phyloP scores from a whole-genome alignment of 2,797 vertebrate species.

The Onychomys leucogaster region DNA sequence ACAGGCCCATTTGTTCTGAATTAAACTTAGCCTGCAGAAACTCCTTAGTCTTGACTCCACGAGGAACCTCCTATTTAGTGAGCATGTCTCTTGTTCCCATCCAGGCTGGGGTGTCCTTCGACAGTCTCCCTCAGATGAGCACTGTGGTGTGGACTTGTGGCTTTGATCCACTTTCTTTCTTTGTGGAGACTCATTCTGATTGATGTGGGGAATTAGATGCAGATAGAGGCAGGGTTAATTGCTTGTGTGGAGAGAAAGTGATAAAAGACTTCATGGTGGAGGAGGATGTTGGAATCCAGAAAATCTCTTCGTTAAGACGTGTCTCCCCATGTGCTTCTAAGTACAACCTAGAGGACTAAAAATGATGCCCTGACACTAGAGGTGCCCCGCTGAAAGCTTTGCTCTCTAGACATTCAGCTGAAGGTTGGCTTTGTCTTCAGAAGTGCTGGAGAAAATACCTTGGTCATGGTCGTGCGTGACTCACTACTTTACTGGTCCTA shows the following conservation, averaged over 20 bases:
- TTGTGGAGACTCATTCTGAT: background rate
- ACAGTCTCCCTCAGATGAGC: background rate
- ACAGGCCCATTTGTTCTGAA: slow-evolving; percentile 16
- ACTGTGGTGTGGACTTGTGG: background rate
- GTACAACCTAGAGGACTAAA: background rate
- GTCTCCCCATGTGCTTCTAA: slow-evolving; percentile 40
- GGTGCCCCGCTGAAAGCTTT: slow-evolving; percentile 12
- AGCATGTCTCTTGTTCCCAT: background rate
- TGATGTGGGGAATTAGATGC: background rate
- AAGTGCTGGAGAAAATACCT: background rate
- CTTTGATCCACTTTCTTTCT: background rate
- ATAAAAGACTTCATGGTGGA: background rate
- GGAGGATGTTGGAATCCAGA: slow-evolving; percentile 19
- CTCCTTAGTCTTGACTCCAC: slow-evolving; percentile 2
- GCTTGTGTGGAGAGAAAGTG: background rate
- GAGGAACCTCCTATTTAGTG: background rate
- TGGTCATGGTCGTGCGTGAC: background rate
- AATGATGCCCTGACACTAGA: background rate
- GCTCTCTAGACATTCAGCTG: background rate
- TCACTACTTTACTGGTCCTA: background rate
- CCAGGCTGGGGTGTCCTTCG: background rate
- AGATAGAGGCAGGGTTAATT: background rate
- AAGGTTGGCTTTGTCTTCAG: background rate
- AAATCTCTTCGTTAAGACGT: background rate
- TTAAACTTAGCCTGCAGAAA: slow-evolving; percentile 40